Conservation (phyloP, 1,140 invertebrate species). For the Phocides pigmalion region DNA sequence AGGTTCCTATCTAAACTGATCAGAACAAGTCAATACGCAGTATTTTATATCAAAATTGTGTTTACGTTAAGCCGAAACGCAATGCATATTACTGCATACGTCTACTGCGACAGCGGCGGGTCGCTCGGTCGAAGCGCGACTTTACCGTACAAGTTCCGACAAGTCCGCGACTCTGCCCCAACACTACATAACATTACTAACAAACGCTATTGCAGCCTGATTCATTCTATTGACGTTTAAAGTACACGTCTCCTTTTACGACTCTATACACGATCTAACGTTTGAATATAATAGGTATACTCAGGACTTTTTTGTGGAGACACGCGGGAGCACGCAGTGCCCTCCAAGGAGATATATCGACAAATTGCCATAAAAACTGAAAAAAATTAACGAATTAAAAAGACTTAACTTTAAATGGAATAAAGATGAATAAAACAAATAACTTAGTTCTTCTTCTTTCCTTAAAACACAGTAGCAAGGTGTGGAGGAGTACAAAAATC, state of each 20-base stretch:
- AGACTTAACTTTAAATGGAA: no score
- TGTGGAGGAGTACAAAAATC: no score
- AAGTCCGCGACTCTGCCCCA: conserved; percentile 23
- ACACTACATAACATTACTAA: background rate
- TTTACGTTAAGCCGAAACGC: conserved; percentile 7
- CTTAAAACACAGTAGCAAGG: no score
- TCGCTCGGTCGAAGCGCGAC: conserved; percentile 1
- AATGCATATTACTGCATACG: conserved; percentile 2
- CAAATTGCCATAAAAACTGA: no score
- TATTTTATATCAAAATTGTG: background rate
- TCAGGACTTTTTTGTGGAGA: no score
- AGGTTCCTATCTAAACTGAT: no score
- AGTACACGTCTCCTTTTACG: conserved; percentile 9
- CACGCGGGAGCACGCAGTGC: no score
- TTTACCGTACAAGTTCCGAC: conserved; percentile 32
- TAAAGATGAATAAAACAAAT: no score
- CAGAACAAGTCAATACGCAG: background rate
- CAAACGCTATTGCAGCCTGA: conserved; percentile 8
- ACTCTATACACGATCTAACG: background rate
- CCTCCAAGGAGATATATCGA: no score
- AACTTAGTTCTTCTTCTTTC: no score
- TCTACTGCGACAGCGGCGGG: conserved; percentile 5
- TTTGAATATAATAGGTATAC: no score
- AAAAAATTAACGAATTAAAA: no score
- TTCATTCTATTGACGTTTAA: conserved; percentile 12